These are phyloP conservation scores for Seriola dumerili DNA, from an alignment of 2,113 vertebrate genomes.

Conservation along the genomic window DNA sequence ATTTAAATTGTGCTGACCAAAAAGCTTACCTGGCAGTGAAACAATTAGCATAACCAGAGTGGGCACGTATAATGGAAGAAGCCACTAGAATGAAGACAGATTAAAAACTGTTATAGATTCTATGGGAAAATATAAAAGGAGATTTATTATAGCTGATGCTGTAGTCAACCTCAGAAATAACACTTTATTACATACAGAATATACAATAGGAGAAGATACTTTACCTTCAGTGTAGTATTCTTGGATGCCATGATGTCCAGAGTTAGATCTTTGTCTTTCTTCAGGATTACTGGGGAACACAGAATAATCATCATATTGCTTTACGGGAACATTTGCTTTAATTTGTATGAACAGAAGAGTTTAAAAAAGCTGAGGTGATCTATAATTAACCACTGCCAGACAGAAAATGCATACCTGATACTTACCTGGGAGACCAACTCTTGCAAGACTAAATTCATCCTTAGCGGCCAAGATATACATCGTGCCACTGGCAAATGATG, in stretches of 20 bases:
- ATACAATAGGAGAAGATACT: background rate
- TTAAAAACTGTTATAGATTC: background rate
- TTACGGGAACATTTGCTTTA: background rate
- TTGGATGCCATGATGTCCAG: constrained; percentile 39
- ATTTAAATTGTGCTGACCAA: background rate
- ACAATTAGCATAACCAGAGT: constrained; percentile 25
- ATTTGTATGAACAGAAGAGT: background rate
- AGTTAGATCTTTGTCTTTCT: constrained; percentile 2
- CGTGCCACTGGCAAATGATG: constrained; percentile 56
- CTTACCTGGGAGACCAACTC: constrained; percentile 19
- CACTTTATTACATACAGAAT: background rate
- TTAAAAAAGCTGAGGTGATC: background rate
- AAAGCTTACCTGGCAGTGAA: constrained; percentile 53
- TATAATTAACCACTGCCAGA: background rate
- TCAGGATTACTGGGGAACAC: background rate
- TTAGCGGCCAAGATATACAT: constrained; percentile 45
- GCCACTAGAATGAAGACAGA: constrained; percentile 44
- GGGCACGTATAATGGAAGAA: constrained; percentile 4
- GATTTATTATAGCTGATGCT: background rate
- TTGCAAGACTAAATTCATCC: constrained; percentile 30
- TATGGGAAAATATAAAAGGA: background rate
- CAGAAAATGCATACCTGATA: background rate
- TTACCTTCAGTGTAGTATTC: constrained; percentile 48
- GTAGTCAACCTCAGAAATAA: background rate
- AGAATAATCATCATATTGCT: background rate